Conservation (phyloP, 2,888 invertebrate genomes). For the Drosophila affinis region DNA sequence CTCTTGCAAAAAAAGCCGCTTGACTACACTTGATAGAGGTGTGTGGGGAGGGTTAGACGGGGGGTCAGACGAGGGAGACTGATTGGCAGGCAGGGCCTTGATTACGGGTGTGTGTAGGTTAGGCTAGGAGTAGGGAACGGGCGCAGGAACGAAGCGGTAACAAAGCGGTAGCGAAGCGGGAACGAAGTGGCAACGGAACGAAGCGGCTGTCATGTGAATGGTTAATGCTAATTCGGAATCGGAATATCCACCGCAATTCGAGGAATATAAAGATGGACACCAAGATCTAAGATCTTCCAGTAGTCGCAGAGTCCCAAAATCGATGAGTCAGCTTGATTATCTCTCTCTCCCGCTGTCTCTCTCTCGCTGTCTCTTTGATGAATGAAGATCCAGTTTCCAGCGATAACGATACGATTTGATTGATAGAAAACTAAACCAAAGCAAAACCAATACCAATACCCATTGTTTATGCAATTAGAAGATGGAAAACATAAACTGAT, state of each 20-base stretch:
- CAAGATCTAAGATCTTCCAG: neutral
- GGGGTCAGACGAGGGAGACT: no score
- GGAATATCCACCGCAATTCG: slow-evolving; percentile 23
- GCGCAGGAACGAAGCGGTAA: neutral
- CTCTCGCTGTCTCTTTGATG: no score
- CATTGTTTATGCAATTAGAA: neutral
- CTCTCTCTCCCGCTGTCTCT: no score
- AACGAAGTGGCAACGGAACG: neutral
- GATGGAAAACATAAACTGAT: neutral
- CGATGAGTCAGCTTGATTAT: neutral
- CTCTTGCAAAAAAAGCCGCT: slow-evolving; percentile 20
- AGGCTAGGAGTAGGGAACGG: neutral
- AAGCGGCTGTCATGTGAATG: slow-evolving; percentile 33
- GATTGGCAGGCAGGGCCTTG: slow-evolving; percentile 33
- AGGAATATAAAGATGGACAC: no score
- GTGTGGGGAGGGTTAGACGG: neutral
- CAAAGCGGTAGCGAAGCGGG: neutral
- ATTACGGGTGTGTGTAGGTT: slow-evolving; percentile 14
- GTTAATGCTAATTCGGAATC: slow-evolving; percentile 27
- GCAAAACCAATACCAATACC: neutral
- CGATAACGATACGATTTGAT: neutral
- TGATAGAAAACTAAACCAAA: neutral
- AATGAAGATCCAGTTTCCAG: neutral
- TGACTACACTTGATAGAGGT: slow-evolving; percentile 6
- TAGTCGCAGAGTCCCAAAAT: neutral